A percentile compares a stretch with the other conserved stretches of the same genome.
Conservation (phyloP, 1,140 invertebrate species). For the Hypsibius dujardini region DNA sequence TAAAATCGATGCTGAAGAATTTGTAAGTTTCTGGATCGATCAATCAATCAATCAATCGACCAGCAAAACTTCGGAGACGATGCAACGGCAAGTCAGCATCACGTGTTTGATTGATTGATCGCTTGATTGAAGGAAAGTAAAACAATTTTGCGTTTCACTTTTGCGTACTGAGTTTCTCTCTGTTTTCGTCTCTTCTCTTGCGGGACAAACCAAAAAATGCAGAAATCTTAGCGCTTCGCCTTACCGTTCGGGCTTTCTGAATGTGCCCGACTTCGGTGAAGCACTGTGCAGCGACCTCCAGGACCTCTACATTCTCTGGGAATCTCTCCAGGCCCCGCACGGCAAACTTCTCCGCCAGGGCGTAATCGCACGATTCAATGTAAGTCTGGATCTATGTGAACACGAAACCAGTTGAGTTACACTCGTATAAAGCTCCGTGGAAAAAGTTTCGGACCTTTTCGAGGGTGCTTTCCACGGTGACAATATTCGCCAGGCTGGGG, state of each 20-base stretch:
- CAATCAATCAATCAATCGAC: too few species aligned
- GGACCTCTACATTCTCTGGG: neutral
- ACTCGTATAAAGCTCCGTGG: neutral
- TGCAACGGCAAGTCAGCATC: too few species aligned
- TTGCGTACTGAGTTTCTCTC: too few species aligned
- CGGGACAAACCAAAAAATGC: neutral
- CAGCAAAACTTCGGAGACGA: too few species aligned
- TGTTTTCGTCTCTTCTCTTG: too few species aligned
- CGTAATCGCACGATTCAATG: slow-evolving; percentile 7
- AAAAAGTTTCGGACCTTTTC: neutral
- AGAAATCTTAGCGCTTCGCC: neutral
- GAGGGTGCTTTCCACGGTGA: neutral
- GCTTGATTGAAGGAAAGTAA: too few species aligned
- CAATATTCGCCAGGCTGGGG: neutral
- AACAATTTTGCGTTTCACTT: too few species aligned
- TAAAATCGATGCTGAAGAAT: too few species aligned
- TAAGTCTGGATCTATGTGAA: neutral
- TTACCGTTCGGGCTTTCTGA: neutral
- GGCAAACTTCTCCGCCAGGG: slow-evolving; percentile 12
- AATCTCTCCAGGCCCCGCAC: neutral
- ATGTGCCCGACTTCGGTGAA: slow-evolving; percentile 2
- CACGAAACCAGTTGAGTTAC: neutral
- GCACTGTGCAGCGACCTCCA: slow-evolving; percentile 2
- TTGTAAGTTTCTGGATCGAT: too few species aligned
- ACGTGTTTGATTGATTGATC: too few species aligned